Evolutionary conservation across 2,113 vertebrate genomes (phyloP), one percentile per base, ranked within the genome.

Genomic region (Dissostichus mawsoni): DNA sequence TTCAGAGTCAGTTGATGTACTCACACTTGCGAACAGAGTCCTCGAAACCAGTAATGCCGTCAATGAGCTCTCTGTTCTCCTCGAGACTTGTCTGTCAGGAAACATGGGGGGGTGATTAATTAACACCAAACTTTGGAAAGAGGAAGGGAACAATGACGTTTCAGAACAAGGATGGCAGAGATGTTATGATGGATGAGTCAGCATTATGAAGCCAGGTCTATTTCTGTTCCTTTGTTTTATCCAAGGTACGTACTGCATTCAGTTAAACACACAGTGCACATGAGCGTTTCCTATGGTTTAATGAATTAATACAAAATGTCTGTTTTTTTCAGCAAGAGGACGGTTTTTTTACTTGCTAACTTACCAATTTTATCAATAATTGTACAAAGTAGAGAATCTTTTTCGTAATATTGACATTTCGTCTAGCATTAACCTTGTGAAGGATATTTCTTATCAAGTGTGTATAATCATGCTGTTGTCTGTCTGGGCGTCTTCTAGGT

Each of bases 11-110:
- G 29, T 55, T 1, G 14, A 12, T 2, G 10, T 4, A 95, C 96
- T 95, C 87, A 98, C 97, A 98, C 84, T 98, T 98, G 33, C 97
- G 93, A 33, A 98, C 97, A 0, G 97, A 98, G 55, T 98, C 97
- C 84, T 98, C 97, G 47, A 98, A 98, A 4, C 97, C 97, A 0
- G 96, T 94, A 41, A 97, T 96, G 29, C 96, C 96, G 10, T 97
- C 96, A 9, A 98, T 93, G 67, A 98, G 96, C 84, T 97, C 96
- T 79, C 96, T 84, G 88, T 97, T 97, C 82, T 97, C 96, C 83
- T 96, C 96, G 4, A 98, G 91, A 69, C 96, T 97, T 71, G 96
- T 94, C 97, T 97, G 91, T 69, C 59, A 41, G 8, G 56, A 8
- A 4, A 33, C 33, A 71, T 2, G 70, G 57, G 20, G 20, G 20